Percentiles rank a stretch among this genome's conserved stretches.
These are phyloP conservation scores for Ateles fusciceps DNA, from an alignment of 2,797 vertebrate species.

Conservation along the genomic window DNA sequence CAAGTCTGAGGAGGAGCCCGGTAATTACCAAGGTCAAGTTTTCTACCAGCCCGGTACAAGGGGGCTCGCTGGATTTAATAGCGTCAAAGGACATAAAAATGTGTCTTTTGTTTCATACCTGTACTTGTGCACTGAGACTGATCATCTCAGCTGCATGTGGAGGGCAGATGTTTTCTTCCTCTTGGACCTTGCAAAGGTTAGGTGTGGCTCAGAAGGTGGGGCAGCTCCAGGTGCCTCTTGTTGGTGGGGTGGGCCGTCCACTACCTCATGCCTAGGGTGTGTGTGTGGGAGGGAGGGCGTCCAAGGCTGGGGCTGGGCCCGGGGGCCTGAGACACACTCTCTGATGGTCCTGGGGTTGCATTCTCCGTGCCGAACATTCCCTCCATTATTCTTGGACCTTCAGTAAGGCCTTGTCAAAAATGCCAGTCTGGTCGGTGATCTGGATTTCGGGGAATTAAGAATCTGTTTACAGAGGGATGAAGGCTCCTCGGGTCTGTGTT, in stretches of 20 bases:
- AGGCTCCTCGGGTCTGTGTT: neutral
- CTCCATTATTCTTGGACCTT: neutral
- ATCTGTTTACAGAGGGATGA: neutral
- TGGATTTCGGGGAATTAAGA: neutral
- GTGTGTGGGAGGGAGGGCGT: neutral
- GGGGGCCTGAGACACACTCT: too few species aligned
- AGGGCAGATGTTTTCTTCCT: neutral
- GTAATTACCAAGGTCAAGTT: neutral
- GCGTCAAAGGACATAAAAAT: neutral
- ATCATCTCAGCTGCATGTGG: neutral
- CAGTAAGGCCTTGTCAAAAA: neutral
- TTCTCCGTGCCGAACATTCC: neutral
- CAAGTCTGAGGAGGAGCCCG: too few species aligned
- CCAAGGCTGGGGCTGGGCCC: neutral
- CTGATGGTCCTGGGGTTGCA: neutral
- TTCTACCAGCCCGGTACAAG: neutral
- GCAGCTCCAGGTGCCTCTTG: neutral
- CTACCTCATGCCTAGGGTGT: neutral
- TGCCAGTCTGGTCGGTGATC: neutral
- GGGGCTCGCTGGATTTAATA: neutral
- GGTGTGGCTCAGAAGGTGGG: neutral
- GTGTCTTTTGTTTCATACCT: neutral
- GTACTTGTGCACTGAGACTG: neutral
- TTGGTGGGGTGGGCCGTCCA: neutral
- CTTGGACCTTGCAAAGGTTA: neutral